phyloP scores from a whole-genome alignment of 2,113 vertebrate species.

The Oxyura jamaicensis region DNA sequence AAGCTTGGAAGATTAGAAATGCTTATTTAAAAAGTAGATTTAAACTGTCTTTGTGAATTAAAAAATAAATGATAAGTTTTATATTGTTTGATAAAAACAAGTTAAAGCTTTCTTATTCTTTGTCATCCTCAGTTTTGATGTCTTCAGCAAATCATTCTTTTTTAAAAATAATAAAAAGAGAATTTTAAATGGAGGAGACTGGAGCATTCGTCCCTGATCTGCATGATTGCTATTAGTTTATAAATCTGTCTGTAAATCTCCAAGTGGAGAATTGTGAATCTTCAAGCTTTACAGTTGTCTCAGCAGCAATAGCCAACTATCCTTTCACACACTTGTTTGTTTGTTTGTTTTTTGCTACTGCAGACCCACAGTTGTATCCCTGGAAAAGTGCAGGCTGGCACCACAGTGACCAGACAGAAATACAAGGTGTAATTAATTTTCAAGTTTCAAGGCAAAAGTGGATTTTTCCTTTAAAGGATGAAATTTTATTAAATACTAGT shows the following conservation, averaged over 20 bases:
- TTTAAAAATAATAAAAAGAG: neutral
- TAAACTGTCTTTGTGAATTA: neutral
- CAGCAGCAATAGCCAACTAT: neutral
- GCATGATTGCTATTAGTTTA: neutral
- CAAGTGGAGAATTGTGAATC: neutral
- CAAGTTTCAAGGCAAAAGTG: neutral
- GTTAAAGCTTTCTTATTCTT: neutral
- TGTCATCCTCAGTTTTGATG: neutral
- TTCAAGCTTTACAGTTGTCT: neutral
- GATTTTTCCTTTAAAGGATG: neutral
- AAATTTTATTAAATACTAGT: neutral
- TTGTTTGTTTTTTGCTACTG: neutral
- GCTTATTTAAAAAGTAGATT: neutral
- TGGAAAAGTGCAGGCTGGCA: neutral
- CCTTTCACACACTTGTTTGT: neutral
- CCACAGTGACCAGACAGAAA: neutral
- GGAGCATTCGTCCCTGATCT: neutral
- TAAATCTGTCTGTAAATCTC: neutral
- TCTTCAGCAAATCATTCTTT: neutral
- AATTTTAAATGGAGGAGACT: neutral
- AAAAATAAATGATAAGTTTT: too few species aligned
- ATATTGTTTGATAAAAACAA: neutral
- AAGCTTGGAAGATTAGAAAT: conserved; percentile 12
- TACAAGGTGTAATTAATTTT: neutral
- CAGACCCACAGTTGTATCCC: fast-evolving